Percentiles rank a stretch among this genome's conserved stretches.
Conservation (phyloP, 2,113 vertebrate genomes). For the Corythornis madagascariensis region DNA sequence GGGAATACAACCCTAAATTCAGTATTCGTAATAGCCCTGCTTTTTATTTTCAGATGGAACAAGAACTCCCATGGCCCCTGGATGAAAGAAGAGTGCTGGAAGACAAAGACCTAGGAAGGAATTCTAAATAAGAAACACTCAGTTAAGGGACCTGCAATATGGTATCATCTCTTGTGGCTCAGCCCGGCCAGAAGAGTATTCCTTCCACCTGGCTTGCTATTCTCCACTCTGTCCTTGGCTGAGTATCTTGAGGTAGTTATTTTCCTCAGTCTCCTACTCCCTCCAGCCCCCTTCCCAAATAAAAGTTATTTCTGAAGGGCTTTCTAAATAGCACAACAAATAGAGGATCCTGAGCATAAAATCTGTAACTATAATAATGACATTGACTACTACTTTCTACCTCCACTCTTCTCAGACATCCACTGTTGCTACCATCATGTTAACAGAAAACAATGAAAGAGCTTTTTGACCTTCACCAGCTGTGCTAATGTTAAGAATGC, state of each 20-base stretch:
- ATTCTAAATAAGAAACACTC: background rate
- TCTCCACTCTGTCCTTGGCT: background rate
- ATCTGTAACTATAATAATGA: background rate
- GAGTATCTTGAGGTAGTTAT: background rate
- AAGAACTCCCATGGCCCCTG: background rate
- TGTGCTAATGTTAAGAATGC: background rate
- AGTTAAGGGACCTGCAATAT: background rate
- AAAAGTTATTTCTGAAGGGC: background rate
- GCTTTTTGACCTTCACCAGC: background rate
- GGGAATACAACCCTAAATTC: background rate
- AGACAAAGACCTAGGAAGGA: background rate
- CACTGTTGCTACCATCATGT: background rate
- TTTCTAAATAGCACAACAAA: background rate
- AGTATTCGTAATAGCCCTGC: background rate
- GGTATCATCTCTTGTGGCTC: background rate
- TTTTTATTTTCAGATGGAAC: slow-evolving; percentile 27
- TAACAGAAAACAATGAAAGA: background rate
- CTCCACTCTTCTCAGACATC: background rate
- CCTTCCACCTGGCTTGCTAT: background rate
- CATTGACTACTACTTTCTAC: background rate
- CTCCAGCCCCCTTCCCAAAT: background rate
- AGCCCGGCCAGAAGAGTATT: background rate
- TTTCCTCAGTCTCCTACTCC: background rate
- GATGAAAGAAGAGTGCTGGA: background rate
- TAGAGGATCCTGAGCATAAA: background rate